A percentile compares a stretch with the other conserved stretches of the same genome.
These are phyloP conservation scores for Onychomys leucogaster DNA, from an alignment of 2,797 vertebrate genomes.

Conservation along the genomic window DNA sequence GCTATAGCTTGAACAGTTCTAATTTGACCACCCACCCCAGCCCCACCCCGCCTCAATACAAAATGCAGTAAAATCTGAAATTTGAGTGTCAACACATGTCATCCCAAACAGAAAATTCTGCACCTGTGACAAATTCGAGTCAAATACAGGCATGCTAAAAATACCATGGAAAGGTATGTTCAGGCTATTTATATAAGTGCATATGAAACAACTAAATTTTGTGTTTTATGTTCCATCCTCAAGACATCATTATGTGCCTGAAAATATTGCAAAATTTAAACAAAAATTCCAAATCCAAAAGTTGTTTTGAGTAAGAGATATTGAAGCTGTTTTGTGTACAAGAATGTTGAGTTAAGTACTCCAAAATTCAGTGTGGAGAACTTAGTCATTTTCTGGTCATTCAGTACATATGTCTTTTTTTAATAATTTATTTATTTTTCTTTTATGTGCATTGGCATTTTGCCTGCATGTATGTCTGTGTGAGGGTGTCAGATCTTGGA, in stretches of 20 bases:
- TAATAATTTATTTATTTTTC: no score
- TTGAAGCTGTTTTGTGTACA: background rate
- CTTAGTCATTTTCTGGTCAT: constrained; percentile 2
- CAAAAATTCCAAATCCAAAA: background rate
- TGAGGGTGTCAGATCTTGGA: no score
- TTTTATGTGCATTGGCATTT: no score
- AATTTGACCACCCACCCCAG: background rate
- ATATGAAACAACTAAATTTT: background rate
- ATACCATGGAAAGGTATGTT: background rate
- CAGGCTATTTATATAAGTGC: background rate
- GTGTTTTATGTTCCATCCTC: background rate
- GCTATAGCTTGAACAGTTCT: background rate
- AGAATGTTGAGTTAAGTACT: background rate
- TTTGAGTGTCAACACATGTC: background rate
- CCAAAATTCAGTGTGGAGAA: background rate
- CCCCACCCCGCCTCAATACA: no score
- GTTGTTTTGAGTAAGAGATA: background rate
- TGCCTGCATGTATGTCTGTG: no score
- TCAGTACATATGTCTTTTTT: background rate
- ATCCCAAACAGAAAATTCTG: background rate
- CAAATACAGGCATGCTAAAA: background rate
- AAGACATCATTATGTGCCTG: background rate
- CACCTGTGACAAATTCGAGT: background rate
- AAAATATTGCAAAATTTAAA: background rate
- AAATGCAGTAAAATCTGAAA: background rate